phyloP scores from a whole-genome alignment of 2,113 vertebrate species.

The Archilochus colubris region DNA sequence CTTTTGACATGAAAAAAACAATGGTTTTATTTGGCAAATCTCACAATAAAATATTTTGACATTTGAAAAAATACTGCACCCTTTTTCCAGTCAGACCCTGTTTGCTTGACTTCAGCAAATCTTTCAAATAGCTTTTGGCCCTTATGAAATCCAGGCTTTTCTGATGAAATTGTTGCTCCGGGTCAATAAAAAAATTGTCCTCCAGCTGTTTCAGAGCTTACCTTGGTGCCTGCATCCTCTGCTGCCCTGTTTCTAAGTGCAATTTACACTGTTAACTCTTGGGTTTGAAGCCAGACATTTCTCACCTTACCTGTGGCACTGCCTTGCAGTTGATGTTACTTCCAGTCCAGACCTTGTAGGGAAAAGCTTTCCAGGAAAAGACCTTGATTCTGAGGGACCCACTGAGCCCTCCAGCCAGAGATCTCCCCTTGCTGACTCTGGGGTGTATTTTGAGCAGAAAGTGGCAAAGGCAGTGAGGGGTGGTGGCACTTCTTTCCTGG shows the following conservation, averaged over 20 bases:
- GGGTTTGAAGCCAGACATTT: background rate
- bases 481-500: background rate
- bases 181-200: background rate
- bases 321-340: background rate
- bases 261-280: background rate
- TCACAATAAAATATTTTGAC: background rate
- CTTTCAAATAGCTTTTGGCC: background rate
- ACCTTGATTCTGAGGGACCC: background rate
- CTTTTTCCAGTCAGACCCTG: background rate
- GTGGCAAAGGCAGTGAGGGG: background rate
- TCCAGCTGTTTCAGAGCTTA: background rate
- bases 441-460: background rate
- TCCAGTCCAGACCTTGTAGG: background rate
- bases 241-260: background rate
- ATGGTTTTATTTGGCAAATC: slow-evolving; percentile 37
- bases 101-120: background rate
- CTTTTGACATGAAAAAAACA: background rate
- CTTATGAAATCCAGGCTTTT: background rate
- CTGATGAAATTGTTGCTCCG: background rate
- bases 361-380: background rate
- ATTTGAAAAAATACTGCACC: background rate
- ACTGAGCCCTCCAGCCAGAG: background rate
- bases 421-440: background rate
- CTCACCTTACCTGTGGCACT: background rate
- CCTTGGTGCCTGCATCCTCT: background rate